phyloP scores from a whole-genome alignment of 2,113 vertebrate genomes.

The Hippocampus barbouri region DNA sequence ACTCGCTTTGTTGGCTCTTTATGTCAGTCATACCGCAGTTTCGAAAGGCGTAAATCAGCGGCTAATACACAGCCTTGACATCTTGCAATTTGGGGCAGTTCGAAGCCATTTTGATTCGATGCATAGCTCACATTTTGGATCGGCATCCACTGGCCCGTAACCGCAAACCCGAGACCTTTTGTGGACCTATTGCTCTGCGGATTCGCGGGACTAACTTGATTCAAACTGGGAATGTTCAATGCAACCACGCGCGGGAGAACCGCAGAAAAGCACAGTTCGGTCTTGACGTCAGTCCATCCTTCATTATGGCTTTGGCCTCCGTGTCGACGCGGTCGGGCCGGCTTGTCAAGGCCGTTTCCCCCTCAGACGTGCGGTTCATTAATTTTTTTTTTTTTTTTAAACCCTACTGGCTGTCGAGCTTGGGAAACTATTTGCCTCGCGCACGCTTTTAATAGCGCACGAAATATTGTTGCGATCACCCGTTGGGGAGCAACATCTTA shows the following conservation, averaged over 20 bases:
- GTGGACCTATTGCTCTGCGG: constrained; percentile 12
- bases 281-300: constrained; percentile 17
- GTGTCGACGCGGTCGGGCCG: constrained; percentile 12
- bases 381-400: constrained; percentile 11
- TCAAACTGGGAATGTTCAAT: constrained; percentile 25
- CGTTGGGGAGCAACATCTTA: constrained; percentile 13
- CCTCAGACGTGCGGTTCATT: constrained; percentile 22
- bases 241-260: constrained; percentile 29
- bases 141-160: constrained; percentile 15
- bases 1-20: too few relatives aligned
- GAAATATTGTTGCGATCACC: constrained; percentile 35
- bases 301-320: constrained; percentile 33
- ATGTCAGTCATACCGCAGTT: too few relatives aligned
- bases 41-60: too few relatives aligned
- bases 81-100: not conserved
- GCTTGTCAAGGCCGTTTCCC: constrained; percentile 18
- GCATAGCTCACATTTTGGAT: not conserved
- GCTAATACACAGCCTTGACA: too few relatives aligned
- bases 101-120: not conserved
- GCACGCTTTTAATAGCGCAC: constrained; percentile 30
- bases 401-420: constrained; percentile 15
- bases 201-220: constrained; percentile 14
- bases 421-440: constrained; percentile 18
- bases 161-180: not conserved
- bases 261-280: constrained; percentile 23